phyloP scores from a whole-genome alignment of 2,888 invertebrate genomes.

The Griposia aprilina region DNA sequence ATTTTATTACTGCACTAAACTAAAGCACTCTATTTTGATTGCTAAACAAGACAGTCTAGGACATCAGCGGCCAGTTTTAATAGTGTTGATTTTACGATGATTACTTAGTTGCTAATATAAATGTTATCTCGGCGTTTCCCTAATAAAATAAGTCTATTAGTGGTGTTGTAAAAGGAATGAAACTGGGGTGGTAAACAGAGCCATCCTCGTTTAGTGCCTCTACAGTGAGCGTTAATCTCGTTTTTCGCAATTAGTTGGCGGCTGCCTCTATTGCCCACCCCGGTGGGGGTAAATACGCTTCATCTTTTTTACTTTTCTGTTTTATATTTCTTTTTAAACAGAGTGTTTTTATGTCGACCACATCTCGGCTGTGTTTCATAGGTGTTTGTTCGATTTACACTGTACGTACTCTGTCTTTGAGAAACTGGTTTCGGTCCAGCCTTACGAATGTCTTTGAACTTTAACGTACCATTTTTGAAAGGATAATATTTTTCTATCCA shows the following conservation, averaged over 20 bases:
- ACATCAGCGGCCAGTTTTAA: conserved; percentile 65
- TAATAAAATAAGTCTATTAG: conserved; percentile 87
- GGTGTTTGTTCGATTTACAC: conserved; percentile 71
- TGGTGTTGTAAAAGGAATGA: conserved; percentile 84
- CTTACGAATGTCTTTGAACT: conserved; percentile 28
- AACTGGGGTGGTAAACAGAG: conserved; percentile 82
- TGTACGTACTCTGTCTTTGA: conserved; percentile 64
- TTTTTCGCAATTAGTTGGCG: conserved; percentile 88
- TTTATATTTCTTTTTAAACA: conserved; percentile 78
- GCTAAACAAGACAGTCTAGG: conserved; percentile 29
- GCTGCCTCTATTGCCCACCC: conserved; percentile 82
- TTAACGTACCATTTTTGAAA: conserved; percentile 18
- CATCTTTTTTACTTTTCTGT: conserved; percentile 77
- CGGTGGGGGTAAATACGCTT: conserved; percentile 79
- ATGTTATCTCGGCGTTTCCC: conserved; percentile 81
- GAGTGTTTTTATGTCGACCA: conserved; percentile 75
- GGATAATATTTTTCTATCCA: conserved; percentile 27
- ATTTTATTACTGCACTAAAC: conserved; percentile 27
- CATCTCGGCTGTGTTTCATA: conserved; percentile 70
- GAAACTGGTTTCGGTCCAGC: conserved; percentile 64
- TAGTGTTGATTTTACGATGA: conserved; percentile 81
- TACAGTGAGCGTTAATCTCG: conserved; percentile 87
- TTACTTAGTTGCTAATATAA: conserved; percentile 82
- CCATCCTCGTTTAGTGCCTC: conserved; percentile 84
- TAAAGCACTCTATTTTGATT: conserved; percentile 49